These are phyloP conservation scores for Sandelia bainsii DNA, from an alignment of 2,797 vertebrate species.

Conservation along the genomic window DNA sequence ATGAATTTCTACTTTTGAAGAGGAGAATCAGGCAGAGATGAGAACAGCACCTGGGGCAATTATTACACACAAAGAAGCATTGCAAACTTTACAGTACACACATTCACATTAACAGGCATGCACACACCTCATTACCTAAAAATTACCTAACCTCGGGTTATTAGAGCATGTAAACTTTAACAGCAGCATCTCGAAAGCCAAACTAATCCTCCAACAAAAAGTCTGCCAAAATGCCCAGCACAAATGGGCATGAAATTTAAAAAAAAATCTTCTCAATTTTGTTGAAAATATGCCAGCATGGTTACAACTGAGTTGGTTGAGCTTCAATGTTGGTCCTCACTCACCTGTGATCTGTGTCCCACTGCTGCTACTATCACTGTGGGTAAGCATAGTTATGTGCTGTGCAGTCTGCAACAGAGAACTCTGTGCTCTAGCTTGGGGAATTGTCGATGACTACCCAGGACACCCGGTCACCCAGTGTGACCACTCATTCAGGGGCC, in stretches of 20 bases:
- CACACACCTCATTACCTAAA: constrained; percentile 60
- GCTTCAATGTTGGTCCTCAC: constrained; percentile 55
- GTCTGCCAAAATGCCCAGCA: constrained; percentile 20
- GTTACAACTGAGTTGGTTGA: constrained; percentile 13
- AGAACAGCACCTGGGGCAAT: constrained; percentile 44
- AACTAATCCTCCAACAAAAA: constrained; percentile 48
- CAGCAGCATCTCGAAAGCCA: constrained; percentile 26
- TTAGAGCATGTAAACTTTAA: constrained; percentile 66
- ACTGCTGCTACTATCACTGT: constrained; percentile 75
- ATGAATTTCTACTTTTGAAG: constrained; percentile 63
- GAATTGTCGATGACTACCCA: constrained; percentile 73
- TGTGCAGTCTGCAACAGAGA: constrained; percentile 56
- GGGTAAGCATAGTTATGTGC: constrained; percentile 81
- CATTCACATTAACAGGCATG: constrained; percentile 22
- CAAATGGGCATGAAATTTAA: constrained; percentile 41
- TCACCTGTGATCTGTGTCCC: constrained; percentile 84
- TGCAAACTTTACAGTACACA: constrained; percentile 41
- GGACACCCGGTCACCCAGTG: constrained; percentile 71
- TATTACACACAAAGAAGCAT: constrained; percentile 31
- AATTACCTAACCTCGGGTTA: constrained; percentile 63
- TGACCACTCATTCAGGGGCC: constrained; percentile 62
- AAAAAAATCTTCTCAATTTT: constrained; percentile 17
- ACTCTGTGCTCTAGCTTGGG: constrained; percentile 62
- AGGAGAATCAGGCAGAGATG: constrained; percentile 62
- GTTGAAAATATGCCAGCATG: constrained; percentile 1